Evolutionary conservation across 2,888 invertebrate genomes (phyloP).

Genomic region (Girardia tigrina): DNA sequence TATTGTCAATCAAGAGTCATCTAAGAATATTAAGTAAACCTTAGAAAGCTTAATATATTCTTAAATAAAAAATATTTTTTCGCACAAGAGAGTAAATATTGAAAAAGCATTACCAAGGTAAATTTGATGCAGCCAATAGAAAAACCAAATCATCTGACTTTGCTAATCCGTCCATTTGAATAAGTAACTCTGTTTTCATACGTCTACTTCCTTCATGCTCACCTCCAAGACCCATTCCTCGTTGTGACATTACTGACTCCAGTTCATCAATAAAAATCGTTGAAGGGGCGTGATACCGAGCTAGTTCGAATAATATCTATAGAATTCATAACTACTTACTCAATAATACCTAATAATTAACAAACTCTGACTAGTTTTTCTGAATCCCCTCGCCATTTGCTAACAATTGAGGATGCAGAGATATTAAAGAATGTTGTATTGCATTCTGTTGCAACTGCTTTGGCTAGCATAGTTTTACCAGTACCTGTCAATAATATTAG

Average conservation of each 20-base stretch:
- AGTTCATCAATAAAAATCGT: constrained; percentile 84
- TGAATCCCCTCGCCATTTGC: constrained; percentile 88
- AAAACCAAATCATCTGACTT: constrained; percentile 59
- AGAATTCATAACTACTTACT: background rate
- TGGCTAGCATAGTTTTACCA: constrained; percentile 73
- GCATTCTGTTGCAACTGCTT: constrained; percentile 70
- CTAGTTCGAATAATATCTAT: constrained; percentile 72
- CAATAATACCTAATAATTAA: background rate
- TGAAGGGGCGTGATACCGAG: constrained; percentile 68
- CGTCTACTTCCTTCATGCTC: constrained; percentile 74
- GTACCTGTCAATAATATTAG: constrained; percentile 49
- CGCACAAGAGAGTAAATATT: no score
- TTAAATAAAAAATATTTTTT: no score
- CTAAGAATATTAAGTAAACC: no score
- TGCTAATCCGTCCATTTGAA: constrained; percentile 67
- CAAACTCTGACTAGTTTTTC: constrained; percentile 73
- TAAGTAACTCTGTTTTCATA: constrained; percentile 72
- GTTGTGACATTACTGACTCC: constrained; percentile 64
- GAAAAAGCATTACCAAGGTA: constrained; percentile 79
- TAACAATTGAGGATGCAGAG: constrained; percentile 72
- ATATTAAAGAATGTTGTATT: constrained; percentile 72
- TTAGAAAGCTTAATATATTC: no score
- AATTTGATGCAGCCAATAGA: constrained; percentile 72
- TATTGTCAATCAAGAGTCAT: no score
- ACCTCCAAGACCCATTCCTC: constrained; percentile 44